A percentile compares a stretch with the other conserved stretches of the same genome.
Evolutionary conservation across 2,797 vertebrate species (phyloP).

Genomic region (Typhlichthys eigenmanni): DNA sequence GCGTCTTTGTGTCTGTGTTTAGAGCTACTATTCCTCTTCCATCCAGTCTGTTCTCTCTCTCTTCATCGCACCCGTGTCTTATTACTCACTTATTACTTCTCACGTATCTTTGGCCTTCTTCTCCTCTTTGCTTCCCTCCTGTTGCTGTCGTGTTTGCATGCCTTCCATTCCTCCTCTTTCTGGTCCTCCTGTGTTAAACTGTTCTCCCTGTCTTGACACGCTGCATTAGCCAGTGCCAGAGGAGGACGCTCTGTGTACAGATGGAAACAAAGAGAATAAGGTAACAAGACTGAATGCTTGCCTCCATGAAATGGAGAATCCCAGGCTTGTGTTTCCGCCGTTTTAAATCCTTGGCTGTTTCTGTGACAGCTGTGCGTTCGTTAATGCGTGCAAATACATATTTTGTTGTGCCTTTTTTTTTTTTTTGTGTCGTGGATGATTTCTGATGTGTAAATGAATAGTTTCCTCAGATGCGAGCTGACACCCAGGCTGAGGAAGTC

Average conservation of each 20-base stretch:
- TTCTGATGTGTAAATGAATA: too few relatives aligned
- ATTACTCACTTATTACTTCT: background rate
- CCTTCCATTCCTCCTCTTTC: conserved; percentile 33
- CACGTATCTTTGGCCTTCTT: conserved; percentile 15
- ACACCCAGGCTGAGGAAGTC: too few relatives aligned
- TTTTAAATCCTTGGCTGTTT: too few relatives aligned
- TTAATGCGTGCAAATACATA: too few relatives aligned
- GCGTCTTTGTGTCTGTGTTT: too few relatives aligned
- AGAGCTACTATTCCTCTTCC: too few relatives aligned
- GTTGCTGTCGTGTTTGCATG: conserved; percentile 44
- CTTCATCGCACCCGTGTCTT: background rate
- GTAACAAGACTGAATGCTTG: conserved; percentile 34
- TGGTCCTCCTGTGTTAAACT: background rate
- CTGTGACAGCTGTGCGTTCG: too few relatives aligned
- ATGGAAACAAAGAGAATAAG: conserved; percentile 71
- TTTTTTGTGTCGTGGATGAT: too few relatives aligned
- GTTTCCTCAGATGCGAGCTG: too few relatives aligned
- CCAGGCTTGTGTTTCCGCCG: too few relatives aligned
- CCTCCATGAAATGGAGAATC: too few relatives aligned
- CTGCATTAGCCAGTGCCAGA: conserved; percentile 66
- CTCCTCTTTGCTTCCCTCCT: conserved; percentile 48
- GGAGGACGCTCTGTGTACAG: conserved; percentile 58
- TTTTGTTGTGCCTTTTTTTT: too few relatives aligned
- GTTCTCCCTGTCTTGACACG: conserved; percentile 30
- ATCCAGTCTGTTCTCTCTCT: background rate